Evolutionary conservation across 2,797 vertebrate species (phyloP), one percentile per base, ranked within the genome.

Genomic region (Anniella stebbinsi): DNA sequence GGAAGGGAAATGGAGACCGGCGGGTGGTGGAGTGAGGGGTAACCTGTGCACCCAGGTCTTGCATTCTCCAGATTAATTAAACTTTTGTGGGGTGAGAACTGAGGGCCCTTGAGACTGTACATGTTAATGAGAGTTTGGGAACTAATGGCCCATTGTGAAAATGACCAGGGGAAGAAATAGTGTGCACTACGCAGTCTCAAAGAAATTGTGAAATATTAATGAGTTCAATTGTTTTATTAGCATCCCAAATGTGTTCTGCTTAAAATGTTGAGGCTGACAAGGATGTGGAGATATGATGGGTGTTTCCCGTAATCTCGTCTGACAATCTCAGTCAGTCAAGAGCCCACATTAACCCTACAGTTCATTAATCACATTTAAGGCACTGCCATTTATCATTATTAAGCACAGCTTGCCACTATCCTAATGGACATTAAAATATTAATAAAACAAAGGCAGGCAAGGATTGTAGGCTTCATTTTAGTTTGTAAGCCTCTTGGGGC

Each of bases 301-400:
- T 93, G 88, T 89, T 86, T 92, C 73, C 69, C 60, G 69, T 92
- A 93, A 94, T 93, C 48, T 25, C 41, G 15, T 2, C 57, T 91
- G 92, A 89, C 88, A 90, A 84, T 83, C 69, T 91, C 78, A 89
- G 88, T 83, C 73, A 77, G 38, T 86, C 69, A 63, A 51, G 75
- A 1, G 2, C 86, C 72, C 60, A 85, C 60, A 63, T 90, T 89
- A 87, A 93, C 82, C 87, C 72, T 90, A 86, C 38, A 91, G 82
- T 89, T 95, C 36, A 9, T 93, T 92, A 90, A 88, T 93, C 88
- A 91, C 1, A 0, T 77, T 91, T 48, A 73, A 4, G 66, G 84
- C 89, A 84, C 76, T 75, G 66, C 36, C 86, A 88, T 92, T 93
- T 69, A 80, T 95, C 80, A 45, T 93, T 85, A 90, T 90, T 89